Base-by-base conservation (phyloP, 2,113 vertebrate genomes). In the Mugil cephalus region DNA sequence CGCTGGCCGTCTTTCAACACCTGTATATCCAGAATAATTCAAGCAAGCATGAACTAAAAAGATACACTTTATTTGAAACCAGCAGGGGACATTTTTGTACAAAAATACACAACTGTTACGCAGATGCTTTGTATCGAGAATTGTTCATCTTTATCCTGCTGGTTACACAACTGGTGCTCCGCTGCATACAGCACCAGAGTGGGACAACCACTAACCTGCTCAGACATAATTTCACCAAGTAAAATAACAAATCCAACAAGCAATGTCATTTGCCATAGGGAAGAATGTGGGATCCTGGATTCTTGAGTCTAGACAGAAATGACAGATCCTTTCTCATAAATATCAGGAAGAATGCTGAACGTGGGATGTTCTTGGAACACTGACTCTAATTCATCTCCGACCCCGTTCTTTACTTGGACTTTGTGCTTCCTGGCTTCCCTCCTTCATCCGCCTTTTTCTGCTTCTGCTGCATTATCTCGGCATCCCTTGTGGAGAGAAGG, bases 391-490 rank as follows among this genome's bases (percentile, higher is more conserved):
- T 54, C 0, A 8, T 68, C 47, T 68, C 54, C 1, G 10, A 13
- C 51, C 18, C 72, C 54, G 21, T 66, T 58, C 82, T 90, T 91
- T 95, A 90, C 78, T 88, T 86, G 69, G 76, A 38, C 59, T 79
- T 69, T 1, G 74, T n/a, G 92, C 73, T 91, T 88, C 69, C 62
- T 71, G 24, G 24, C 24, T 77, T 81, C 80, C 90, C 88, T 65
- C 80, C 83, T 93, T 93, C 95, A 40, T 85, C 85, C 1, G 96
- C 89, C 74, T 96, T 95, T 89, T 97, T 97, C 93, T 98, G 96
- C 92, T 98, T 98, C 89, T 98, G 93, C 90, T 97, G 95, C 96
- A 98, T 98, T 92, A 97, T 97, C 89, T 96, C 95, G 11, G 96
- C 97, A 94, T 98, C 96, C 93, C 96, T 98, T 74, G 8, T 34